These are phyloP conservation scores for Argyresthia goedartella DNA, from an alignment of 2,888 invertebrate genomes.

Conservation along the genomic window DNA sequence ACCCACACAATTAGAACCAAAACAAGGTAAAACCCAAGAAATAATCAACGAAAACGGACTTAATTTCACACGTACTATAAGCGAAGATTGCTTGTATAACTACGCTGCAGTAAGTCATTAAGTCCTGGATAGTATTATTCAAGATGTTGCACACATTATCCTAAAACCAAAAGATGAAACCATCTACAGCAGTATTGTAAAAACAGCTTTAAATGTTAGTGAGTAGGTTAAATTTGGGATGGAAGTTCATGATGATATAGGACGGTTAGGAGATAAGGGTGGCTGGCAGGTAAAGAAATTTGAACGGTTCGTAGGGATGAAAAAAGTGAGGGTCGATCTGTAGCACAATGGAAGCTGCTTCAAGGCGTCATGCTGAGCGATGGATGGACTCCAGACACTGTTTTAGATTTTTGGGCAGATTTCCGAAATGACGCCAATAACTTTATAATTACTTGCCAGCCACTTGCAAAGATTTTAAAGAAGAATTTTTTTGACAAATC, in stretches of 20 bases:
- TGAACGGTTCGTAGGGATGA: constrained; percentile 64
- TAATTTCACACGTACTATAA: constrained; percentile 15
- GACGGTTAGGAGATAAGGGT: constrained; percentile 17
- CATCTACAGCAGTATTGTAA: constrained; percentile 11
- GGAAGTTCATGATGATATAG: constrained; percentile 12
- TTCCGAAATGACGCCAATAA: constrained; percentile 41
- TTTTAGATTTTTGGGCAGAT: constrained; percentile 57
- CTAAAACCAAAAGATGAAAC: constrained; percentile 23
- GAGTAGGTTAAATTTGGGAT: constrained; percentile 20
- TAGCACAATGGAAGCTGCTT: constrained; percentile 57
- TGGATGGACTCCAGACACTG: constrained; percentile 63
- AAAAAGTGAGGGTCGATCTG: constrained; percentile 64
- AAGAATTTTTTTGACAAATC: no score
- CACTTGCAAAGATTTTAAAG: constrained; percentile 35
- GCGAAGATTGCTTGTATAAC: constrained; percentile 29
- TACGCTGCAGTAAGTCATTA: constrained; percentile 46
- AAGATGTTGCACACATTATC: constrained; percentile 53
- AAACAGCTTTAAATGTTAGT: constrained; percentile 8
- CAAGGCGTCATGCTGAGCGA: constrained; percentile 60
- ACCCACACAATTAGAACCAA: constrained; percentile 16
- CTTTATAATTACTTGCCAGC: constrained; percentile 59
- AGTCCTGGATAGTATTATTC: constrained; percentile 55
- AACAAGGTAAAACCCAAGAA: constrained; percentile 26
- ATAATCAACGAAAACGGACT: constrained; percentile 22
- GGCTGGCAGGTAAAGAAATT: constrained; percentile 64